phyloP scores from a whole-genome alignment of 1,140 invertebrate species.

The Mercenaria mercenaria region DNA sequence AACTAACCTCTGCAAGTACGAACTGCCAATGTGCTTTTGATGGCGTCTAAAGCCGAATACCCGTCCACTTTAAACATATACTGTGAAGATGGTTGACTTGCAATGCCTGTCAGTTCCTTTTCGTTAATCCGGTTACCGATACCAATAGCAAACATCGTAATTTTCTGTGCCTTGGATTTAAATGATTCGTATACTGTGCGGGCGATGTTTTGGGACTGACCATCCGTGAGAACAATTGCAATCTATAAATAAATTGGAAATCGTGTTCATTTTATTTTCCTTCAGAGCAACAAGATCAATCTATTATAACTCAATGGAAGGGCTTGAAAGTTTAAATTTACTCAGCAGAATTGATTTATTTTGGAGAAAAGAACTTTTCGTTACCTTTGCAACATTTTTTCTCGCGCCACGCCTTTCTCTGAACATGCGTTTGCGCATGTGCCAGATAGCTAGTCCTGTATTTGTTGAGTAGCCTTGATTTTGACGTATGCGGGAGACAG shows the following conservation, averaged over 20 bases:
- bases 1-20: slow-evolving; percentile 77
- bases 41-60: slow-evolving; percentile 72
- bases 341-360: no score
- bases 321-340: no score
- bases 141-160: slow-evolving; percentile 79
- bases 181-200: slow-evolving; percentile 74
- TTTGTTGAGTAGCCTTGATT: slow-evolving; percentile 62
- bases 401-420: slow-evolving; percentile 64
- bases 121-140: slow-evolving; percentile 73
- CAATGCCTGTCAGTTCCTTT: slow-evolving; percentile 73
- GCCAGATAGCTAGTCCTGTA: slow-evolving; percentile 70
- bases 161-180: slow-evolving; percentile 68
- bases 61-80: slow-evolving; percentile 74
- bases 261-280: no score
- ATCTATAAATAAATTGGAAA: slow-evolving; percentile 32
- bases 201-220: slow-evolving; percentile 74
- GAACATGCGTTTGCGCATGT: slow-evolving; percentile 73
- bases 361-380: no score
- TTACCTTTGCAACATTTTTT: slow-evolving; percentile 71
- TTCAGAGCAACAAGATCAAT: no score
- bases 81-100: slow-evolving; percentile 66
- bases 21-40: slow-evolving; percentile 75
- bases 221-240: slow-evolving; percentile 81
- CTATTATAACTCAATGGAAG: no score
- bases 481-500: slow-evolving; percentile 58